Evolutionary conservation across 2,888 invertebrate genomes (phyloP), one percentile per base, ranked within the genome.

Genomic region (Hetaerina titia): DNA sequence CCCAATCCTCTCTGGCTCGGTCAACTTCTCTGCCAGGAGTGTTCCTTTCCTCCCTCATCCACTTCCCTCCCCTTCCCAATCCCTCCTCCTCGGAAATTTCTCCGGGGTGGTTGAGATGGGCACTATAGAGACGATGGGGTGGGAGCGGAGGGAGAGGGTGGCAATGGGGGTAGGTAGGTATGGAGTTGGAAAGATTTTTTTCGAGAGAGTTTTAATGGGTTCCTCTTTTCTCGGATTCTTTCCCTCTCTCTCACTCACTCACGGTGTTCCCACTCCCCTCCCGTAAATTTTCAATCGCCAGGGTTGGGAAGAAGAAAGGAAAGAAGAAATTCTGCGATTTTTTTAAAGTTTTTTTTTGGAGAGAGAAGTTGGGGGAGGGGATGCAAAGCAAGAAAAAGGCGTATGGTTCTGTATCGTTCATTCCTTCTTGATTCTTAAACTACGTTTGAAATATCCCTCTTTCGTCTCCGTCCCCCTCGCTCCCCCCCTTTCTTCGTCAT

Each of bases 221-320:
- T 81, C 81, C 81, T 81, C 25, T 81, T 81, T 81, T 81, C 81
- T 81, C 25, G 81, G 31, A 81, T 81, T 31, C 81, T 31, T 81
- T 31, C 69, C 22, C n/a, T n/a, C 31, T 15, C 22, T 81, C 81
- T 81, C 31, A 60, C 17, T 60, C 60, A 15, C 60, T 60, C 60
- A 60, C 31, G 13, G 6, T 31, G 11, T 81, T 13, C 81, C 81
- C 25, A 45, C 13, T 31, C 31, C 81, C 81, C 31, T 81, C 81
- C 15, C 15, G 81, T 25, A 31, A 81, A 81, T 81, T 74, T 81
- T 81, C 81, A 81, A 81, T 81, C 81, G 81, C 31, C 31, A 9
- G 25, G 25, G 81, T 9, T 7, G 31, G 31, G 69, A n/a, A 69
- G 81, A 81, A 81, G 9, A 31, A 31, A 81, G 15, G 69, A 22